A percentile compares a stretch with the other conserved stretches of the same genome.
Evolutionary conservation across 2,888 invertebrate genomes (phyloP).

Genomic region (Nomada fucata): DNA sequence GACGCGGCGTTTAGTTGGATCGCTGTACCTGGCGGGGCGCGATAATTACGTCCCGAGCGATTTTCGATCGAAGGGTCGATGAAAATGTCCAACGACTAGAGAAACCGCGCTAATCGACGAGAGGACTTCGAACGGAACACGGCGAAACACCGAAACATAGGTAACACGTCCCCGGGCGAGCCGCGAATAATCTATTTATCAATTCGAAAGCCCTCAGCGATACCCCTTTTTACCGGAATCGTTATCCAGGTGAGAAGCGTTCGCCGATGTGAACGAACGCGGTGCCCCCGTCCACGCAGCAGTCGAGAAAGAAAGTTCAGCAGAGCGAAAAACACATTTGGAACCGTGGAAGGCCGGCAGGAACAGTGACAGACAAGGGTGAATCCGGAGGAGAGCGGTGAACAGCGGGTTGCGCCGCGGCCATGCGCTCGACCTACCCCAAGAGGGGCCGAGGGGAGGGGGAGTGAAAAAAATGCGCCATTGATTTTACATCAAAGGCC

Average conservation of each 20-base stretch:
- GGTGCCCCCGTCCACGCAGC: slow-evolving; percentile 4
- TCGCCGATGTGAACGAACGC: slow-evolving; percentile 3
- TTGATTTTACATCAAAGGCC: slow-evolving; percentile 84
- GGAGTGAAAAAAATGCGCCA: slow-evolving; percentile 79
- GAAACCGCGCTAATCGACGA: no score
- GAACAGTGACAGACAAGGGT: slow-evolving; percentile 61
- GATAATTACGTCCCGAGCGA: not conserved
- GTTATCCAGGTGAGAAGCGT: no score
- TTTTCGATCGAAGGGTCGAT: not conserved
- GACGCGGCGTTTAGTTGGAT: slow-evolving; percentile 1
- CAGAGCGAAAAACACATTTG: slow-evolving; percentile 60
- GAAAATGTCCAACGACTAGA: not conserved
- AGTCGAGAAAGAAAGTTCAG: slow-evolving; percentile 43
- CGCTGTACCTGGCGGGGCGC: not conserved
- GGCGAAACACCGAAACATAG: no score
- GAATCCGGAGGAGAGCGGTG: slow-evolving; percentile 63
- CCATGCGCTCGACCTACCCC: slow-evolving; percentile 80
- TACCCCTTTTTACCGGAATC: not conserved
- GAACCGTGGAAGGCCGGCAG: slow-evolving; percentile 54
- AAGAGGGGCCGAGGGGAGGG: slow-evolving; percentile 57
- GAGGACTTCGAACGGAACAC: no score
- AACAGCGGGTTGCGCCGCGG: slow-evolving; percentile 66
- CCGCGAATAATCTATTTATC: no score
- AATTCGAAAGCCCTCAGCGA: not conserved
- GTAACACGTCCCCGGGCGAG: no score